Evolutionary conservation across 2,797 vertebrate genomes (phyloP), one percentile per base, ranked within the genome.

Genomic region (Tamandua tetradactyla): DNA sequence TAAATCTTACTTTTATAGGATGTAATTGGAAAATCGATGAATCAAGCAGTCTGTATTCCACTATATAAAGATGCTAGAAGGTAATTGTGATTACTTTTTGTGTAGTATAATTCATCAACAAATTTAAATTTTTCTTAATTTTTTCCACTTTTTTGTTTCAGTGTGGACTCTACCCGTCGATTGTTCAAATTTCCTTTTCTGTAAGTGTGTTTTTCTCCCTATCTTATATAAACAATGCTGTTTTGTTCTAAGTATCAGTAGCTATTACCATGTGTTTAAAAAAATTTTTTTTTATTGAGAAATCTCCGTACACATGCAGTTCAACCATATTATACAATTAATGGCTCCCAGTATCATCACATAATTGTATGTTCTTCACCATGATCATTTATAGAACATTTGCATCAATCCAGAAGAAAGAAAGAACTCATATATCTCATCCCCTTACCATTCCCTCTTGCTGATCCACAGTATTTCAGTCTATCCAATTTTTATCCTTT

Each of bases 111-210:
- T 91, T 84, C 80, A 88, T 62, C 72, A 79, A 32, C 25, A 80
- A 74, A 55, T 95, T 94, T 57, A 83, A 32, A 49, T 6, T 96
- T 94, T 96, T 89, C 90, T 96, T 37, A 96, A 72, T 57, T 82
- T 59, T 82, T 14, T 79, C 93, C 87, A 0, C 69, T 32, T 92
- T 98, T 91, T 94, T 92, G 91, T 98, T 98, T 87, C 97, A 99
- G 99, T 97, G 98, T 99, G 57, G 99, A 99, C 79, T 98, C 98
- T 55, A 95, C 98, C 17, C 98, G 98, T 35, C 98, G 98, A 11
- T 98, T 99, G 93, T 99, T 99, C 98, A 99, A 99, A 95, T 98
- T 99, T 86, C 99, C 99, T 1, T 99, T 99, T 96, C 97, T 99
- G 99, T 99, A 98, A 98, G 99, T 99, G 87, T 95, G 83, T 2